Evolutionary conservation across 64 coral and sea anemone genomes (phyloP).

Genomic region (Astreopora myriophthalma): DNA sequence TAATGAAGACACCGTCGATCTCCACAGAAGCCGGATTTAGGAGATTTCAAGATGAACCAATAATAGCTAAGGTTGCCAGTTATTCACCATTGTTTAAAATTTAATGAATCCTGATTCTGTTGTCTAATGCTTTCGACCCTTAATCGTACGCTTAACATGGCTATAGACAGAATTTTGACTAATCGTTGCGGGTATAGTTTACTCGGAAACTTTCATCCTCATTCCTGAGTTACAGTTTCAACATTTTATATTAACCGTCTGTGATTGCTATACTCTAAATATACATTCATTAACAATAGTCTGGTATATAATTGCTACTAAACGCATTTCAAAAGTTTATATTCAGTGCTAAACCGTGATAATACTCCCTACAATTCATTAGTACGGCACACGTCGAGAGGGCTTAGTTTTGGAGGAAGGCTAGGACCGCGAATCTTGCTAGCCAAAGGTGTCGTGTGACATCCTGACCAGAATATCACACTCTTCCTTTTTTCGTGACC

Average conservation of each 20-base stretch:
- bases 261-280: too few species aligned
- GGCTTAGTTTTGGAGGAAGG: too few species aligned
- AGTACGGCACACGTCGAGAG: too few species aligned
- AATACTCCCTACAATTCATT: too few species aligned
- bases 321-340: neutral
- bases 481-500: neutral
- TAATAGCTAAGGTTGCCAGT: too few species aligned
- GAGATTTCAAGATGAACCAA: too few species aligned
- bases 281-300: neutral
- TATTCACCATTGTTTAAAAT: too few species aligned
- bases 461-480: neutral
- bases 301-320: neutral
- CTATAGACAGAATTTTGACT: neutral
- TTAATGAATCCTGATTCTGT: neutral
- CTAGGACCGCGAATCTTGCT: too few species aligned
- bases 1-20: too few species aligned
- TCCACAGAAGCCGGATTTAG: too few species aligned
- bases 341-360: neutral
- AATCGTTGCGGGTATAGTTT: neutral
- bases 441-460: too few species aligned
- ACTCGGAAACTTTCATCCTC: neutral
- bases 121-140: neutral
- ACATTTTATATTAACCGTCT: too few species aligned
- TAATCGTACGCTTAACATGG: neutral
- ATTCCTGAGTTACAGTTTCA: neutral